A percentile compares a stretch with the other conserved stretches of the same genome.
phyloP scores from a whole-genome alignment of 1,140 invertebrate species.

The Brachionus manjavacas region DNA sequence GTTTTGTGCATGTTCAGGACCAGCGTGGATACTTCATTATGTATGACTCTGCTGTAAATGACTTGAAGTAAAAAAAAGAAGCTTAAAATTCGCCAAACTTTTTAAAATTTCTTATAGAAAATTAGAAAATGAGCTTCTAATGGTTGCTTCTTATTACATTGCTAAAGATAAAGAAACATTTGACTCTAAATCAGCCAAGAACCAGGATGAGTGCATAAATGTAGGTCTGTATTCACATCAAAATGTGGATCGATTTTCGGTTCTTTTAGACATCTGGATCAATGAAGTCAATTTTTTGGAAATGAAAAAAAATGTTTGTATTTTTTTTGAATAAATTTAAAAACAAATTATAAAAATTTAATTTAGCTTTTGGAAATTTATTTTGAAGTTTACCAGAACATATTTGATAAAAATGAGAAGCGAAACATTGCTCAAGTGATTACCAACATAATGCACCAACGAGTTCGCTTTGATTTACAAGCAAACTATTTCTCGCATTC shows the following conservation, averaged over 20 bases:
- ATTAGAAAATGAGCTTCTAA: conserved; percentile 51
- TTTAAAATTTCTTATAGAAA: conserved; percentile 41
- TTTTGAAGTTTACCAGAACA: conserved; percentile 55
- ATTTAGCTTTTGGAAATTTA: conserved; percentile 55
- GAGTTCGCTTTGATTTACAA: conserved; percentile 52
- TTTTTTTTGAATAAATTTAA: background rate
- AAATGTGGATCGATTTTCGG: conserved; percentile 55
- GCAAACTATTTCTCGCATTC: conserved; percentile 51
- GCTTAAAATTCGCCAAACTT: background rate
- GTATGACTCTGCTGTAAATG: conserved; percentile 53
- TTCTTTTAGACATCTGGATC: conserved; percentile 56
- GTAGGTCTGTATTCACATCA: conserved; percentile 50
- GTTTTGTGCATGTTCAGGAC: conserved; percentile 54
- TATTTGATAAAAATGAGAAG: conserved; percentile 55
- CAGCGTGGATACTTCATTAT: conserved; percentile 55
- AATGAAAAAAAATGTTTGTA: conserved; percentile 52
- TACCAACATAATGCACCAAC: conserved; percentile 52
- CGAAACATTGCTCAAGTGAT: conserved; percentile 52
- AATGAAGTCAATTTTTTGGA: conserved; percentile 54
- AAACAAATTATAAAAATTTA: background rate
- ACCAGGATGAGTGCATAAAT: background rate
- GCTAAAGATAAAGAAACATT: conserved; percentile 51
- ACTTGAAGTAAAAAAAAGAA: conserved; percentile 50
- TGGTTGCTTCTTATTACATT: conserved; percentile 55
- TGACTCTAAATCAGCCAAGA: background rate